Conservation (phyloP, 1,140 invertebrate genomes). For the Cotesia vestalis region DNA sequence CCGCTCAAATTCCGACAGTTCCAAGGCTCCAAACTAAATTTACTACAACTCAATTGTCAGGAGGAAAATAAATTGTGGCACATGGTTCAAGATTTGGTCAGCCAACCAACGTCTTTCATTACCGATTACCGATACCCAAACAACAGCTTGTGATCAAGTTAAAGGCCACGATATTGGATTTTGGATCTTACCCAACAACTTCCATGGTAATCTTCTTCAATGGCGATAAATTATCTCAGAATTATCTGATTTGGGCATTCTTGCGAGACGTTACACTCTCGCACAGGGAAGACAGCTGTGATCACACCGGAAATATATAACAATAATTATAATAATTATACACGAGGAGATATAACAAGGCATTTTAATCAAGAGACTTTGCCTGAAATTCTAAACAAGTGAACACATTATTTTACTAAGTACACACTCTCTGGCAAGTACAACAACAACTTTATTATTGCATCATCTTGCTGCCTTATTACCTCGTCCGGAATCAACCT, state of each 20-base stretch:
- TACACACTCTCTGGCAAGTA: no score
- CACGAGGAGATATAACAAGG: background rate
- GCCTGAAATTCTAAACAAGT: background rate
- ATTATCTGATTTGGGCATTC: conserved; percentile 47
- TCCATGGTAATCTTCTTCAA: no score
- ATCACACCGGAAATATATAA: conserved; percentile 32
- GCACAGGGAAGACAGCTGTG: conserved; percentile 40
- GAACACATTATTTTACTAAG: no score
- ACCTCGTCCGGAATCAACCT: background rate
- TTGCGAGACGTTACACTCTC: conserved; percentile 35
- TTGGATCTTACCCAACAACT: no score
- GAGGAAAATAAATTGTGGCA: background rate
- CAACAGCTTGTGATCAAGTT: background rate
- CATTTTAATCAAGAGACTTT: conserved; percentile 23
- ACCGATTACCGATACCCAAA: background rate
- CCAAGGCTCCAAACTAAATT: no score
- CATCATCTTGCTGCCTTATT: background rate
- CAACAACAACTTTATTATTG: background rate
- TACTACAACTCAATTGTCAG: background rate
- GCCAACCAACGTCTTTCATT: conserved; percentile 46
- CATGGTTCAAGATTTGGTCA: conserved; percentile 41
- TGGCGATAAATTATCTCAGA: background rate
- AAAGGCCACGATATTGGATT: background rate
- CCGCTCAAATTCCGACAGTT: no score
- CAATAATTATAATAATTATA: background rate